These are phyloP conservation scores for Gnathonemus longibarbis DNA, from an alignment of 2,113 vertebrate species.

Conservation along the genomic window DNA sequence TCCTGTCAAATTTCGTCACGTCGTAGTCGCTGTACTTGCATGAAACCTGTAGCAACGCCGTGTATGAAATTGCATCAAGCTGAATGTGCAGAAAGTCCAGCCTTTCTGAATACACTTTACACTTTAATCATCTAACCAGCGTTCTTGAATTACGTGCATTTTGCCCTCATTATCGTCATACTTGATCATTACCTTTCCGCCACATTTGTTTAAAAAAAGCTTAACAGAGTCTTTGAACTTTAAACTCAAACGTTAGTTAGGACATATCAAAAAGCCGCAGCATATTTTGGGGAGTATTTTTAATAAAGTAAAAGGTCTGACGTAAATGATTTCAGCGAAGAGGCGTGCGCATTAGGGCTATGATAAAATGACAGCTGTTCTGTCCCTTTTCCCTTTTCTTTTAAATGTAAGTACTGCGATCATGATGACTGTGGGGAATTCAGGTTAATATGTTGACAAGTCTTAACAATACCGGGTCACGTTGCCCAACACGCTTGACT, in stretches of 20 bases:
- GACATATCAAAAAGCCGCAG: not conserved
- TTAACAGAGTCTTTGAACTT: not conserved
- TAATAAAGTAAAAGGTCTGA: not conserved
- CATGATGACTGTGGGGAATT: conserved; percentile 91
- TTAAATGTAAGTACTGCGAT: conserved; percentile 60
- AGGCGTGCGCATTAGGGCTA: not conserved
- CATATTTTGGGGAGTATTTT: not conserved
- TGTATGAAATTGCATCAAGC: not conserved
- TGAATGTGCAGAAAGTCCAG: not conserved
- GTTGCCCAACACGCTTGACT: conserved; percentile 82
- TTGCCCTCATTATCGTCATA: not conserved
- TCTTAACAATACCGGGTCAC: conserved; percentile 95
- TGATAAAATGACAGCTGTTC: conserved; percentile 68
- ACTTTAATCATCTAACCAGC: not conserved
- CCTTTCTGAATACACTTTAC: not conserved
- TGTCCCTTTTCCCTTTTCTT: conserved; percentile 57
- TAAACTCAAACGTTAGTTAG: not conserved
- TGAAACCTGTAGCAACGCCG: not conserved
- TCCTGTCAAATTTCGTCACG: conserved; percentile 2
- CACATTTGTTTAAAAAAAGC: not conserved
- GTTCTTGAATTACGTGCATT: not conserved
- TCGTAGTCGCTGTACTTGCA: not conserved
- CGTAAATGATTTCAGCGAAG: conserved; percentile 32
- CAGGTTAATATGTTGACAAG: conserved; percentile 99
- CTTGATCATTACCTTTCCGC: not conserved